phyloP scores from a whole-genome alignment of 2,797 vertebrate species.

The Stomatorhinus walkeri region DNA sequence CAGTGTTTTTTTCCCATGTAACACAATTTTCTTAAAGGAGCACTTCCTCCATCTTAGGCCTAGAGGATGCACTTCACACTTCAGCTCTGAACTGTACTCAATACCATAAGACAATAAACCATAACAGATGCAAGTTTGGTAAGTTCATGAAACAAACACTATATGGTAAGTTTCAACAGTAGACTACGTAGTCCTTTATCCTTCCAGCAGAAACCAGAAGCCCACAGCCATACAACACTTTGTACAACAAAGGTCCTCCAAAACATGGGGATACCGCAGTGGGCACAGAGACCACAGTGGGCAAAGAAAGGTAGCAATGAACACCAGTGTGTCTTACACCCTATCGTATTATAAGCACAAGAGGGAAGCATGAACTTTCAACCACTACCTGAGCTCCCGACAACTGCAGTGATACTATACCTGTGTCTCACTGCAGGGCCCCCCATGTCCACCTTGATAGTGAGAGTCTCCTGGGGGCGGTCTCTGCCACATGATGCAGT shows the following conservation, averaged over 20 bases:
- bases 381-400: conserved; percentile 43
- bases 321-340: background rate
- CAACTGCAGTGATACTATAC: conserved; percentile 61
- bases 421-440: conserved; percentile 67
- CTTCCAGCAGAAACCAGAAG: background rate
- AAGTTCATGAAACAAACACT: background rate
- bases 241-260: background rate
- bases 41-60: background rate
- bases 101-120: background rate
- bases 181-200: background rate
- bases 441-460: conserved; percentile 84
- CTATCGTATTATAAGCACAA: conserved; percentile 8
- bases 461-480: conserved; percentile 44
- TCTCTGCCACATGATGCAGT: background rate
- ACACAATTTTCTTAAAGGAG: background rate
- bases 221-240: background rate
- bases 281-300: background rate
- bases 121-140: background rate
- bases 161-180: background rate
- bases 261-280: background rate
- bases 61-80: background rate
- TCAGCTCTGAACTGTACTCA: background rate
- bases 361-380: conserved; percentile 65
- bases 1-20: background rate
- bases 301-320: background rate